phyloP scores from a whole-genome alignment of 2,888 invertebrate genomes.

The Pseudanteris insignis region DNA sequence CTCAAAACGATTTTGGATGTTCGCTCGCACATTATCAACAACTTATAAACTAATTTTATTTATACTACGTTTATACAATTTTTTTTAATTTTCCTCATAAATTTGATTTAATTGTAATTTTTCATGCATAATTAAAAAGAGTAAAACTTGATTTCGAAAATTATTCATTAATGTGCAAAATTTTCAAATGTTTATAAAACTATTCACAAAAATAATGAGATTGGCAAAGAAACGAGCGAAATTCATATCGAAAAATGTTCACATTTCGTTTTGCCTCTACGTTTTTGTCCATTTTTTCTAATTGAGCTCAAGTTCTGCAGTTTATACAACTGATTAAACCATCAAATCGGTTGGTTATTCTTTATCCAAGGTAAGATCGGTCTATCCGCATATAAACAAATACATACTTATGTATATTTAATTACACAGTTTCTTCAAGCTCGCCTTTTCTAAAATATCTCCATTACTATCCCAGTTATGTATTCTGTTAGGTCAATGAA shows the following conservation, averaged over 20 bases:
- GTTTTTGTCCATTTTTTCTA: slow-evolving; percentile 17
- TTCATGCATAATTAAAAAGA: too few relatives aligned
- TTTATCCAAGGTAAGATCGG: slow-evolving; percentile 48
- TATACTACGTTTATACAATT: too few relatives aligned
- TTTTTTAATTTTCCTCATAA: too few relatives aligned
- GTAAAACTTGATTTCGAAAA: too few relatives aligned
- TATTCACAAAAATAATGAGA: too few relatives aligned
- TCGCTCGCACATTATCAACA: slow-evolving; percentile 21
- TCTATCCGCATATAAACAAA: slow-evolving; percentile 2
- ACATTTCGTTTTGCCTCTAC: slow-evolving; percentile 24
- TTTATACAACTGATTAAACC: slow-evolving; percentile 7
- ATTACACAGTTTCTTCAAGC: slow-evolving; percentile 37
- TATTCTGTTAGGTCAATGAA: slow-evolving; percentile 16
- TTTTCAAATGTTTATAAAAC: too few relatives aligned
- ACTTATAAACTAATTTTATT: too few relatives aligned
- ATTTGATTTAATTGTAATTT: too few relatives aligned
- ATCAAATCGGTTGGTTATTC: slow-evolving; percentile 34
- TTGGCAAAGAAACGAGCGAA: slow-evolving; percentile 21
- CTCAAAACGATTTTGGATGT: slow-evolving; percentile 39
- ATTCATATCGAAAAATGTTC: slow-evolving; percentile 24
- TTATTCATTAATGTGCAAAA: too few relatives aligned
- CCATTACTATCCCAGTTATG: slow-evolving; percentile 27
- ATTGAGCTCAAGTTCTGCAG: slow-evolving; percentile 10
- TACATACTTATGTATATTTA: slow-evolving; percentile 28
- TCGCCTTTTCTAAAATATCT: slow-evolving; percentile 46